Base-by-base conservation (phyloP, 2,113 vertebrate species). In the Labeo rohita region DNA sequence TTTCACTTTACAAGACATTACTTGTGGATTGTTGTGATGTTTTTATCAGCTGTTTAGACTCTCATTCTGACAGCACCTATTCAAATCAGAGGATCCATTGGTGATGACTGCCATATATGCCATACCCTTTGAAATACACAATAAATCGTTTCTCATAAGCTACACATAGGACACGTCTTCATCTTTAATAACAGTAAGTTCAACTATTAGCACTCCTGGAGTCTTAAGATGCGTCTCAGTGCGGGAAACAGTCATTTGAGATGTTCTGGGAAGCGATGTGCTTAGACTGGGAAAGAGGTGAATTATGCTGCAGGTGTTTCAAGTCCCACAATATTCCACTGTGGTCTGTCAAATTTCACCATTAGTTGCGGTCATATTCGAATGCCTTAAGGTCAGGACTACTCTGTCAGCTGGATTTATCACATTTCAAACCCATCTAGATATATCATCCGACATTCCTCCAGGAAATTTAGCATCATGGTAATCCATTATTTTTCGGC, bases 401-500 rank as follows among this genome's bases (percentile, higher is more conserved):
- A 34, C 21, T 56, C 63, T 50, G 43, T 36, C 59, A 80, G 16
- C 18, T 66, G 13, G 16, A 68, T 86, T 66, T 50, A 86, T 68
- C 18, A 47, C 52, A 77, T 50, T 82, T 47, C 63, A 84, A 45
- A 80, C n/a, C 66, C 34, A 47, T 75, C 74, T 12, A 65, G 45
- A 68, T 59, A 34, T 73, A 80, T 68, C 68, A 88, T 36, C 63
- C 49, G 61, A 63, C 68, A 86, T 28, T 39, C 59, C 76, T 66
- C 36, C 68, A 75, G 68, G 45, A 86, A 81, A 84, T 52, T 21
- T 81, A 56, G 23, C 70, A 59, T 84, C 75, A 75, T 70, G 68
- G 23, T 75, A 88, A 80, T 88, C 49, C 54, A 63, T 88, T 83
- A 83, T 78, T 87, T 78, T 61, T 59, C 0, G 39, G 80, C 36